A percentile compares a stretch with the other conserved stretches of the same genome.
Conservation (phyloP, 2,797 vertebrate genomes). For the Huso huso region DNA sequence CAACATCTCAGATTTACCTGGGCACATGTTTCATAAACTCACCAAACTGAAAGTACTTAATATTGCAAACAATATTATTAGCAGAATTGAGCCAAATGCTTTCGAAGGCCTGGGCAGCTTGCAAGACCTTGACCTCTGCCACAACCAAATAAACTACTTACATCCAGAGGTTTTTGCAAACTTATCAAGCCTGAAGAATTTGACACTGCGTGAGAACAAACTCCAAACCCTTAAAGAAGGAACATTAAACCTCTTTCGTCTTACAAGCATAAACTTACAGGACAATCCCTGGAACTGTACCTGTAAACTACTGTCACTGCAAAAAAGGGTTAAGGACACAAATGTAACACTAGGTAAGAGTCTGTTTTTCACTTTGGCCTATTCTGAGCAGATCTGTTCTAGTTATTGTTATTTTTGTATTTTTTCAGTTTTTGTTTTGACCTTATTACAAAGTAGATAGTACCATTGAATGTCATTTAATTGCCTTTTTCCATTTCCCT, state of each 20-base stretch:
- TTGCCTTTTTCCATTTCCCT: no score
- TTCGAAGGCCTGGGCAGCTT: constrained; percentile 57
- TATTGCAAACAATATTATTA: constrained; percentile 63
- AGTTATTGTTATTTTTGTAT: background rate
- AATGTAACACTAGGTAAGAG: constrained; percentile 56
- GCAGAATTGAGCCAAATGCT: constrained; percentile 47
- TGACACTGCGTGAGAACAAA: constrained; percentile 51
- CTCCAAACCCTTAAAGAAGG: constrained; percentile 38
- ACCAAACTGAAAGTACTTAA: constrained; percentile 55
- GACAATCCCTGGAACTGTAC: constrained; percentile 78
- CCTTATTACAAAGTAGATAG: no score
- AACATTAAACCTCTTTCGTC: constrained; percentile 31
- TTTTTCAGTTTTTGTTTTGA: no score
- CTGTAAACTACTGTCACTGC: constrained; percentile 50
- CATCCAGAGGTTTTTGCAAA: constrained; percentile 37
- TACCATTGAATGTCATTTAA: no score
- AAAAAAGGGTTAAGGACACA: constrained; percentile 43
- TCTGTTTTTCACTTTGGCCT: constrained; percentile 1
- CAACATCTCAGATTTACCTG: constrained; percentile 42
- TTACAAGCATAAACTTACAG: constrained; percentile 47
- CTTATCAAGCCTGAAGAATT: constrained; percentile 40
- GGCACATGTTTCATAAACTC: constrained; percentile 50
- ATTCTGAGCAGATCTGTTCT: background rate
- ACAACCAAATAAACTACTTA: constrained; percentile 59
- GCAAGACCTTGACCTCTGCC: constrained; percentile 56